Base-by-base conservation (phyloP, 2,113 vertebrate genomes). In the Cavia aperea region DNA sequence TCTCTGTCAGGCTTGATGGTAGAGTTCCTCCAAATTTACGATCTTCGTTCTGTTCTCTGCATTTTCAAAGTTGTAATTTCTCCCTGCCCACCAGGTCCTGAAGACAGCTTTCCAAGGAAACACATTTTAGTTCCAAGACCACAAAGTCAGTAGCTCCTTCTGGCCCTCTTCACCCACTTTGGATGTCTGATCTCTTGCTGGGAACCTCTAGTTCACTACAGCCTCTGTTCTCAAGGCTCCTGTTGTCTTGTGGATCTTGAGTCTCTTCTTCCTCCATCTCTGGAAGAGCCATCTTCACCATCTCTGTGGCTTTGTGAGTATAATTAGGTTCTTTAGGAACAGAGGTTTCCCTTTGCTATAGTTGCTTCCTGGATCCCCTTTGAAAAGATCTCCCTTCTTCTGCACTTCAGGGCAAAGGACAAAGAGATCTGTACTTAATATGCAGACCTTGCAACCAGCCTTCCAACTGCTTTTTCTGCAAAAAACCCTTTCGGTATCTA, bases 361-460 rank as follows among this genome's bases (percentile, higher is more conserved):
- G 84, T 51, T 89, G 75, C 49, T 93, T 92, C 83, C 72, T 81
- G 26, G 36, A 77, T 81, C 21, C 58, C 26, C 21, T 93, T 95
- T 93, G 60, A 73, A 95, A 94, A 85, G 39, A 66, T 86, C 72
- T 89, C 84, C 39, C 79, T 90, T 93, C 79, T 93, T 87, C 86
- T 63, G 75, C 60, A 73, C 89, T 92, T 95, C n/a, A 77, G 56
- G 62, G 23, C 56, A 93, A 93, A 51, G 58, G 66, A 93, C 87
- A 91, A 94, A 93, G 95, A 94, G 88, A 94, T 82, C 51, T 82
- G 78, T 88, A 93, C 81, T 94, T 93, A 95, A 94, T 83, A 96
- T 95, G 77, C 84, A 91, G 62, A 65, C 26, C 72, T 94, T 88
- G 86, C 92, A 92, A 36, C 78, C 43, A 90, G 73, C 4, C 75